Percentiles rank a stretch among this genome's conserved stretches.
Conservation (phyloP, 2,113 vertebrate species). For the Cyprinodon brontotheroides region DNA sequence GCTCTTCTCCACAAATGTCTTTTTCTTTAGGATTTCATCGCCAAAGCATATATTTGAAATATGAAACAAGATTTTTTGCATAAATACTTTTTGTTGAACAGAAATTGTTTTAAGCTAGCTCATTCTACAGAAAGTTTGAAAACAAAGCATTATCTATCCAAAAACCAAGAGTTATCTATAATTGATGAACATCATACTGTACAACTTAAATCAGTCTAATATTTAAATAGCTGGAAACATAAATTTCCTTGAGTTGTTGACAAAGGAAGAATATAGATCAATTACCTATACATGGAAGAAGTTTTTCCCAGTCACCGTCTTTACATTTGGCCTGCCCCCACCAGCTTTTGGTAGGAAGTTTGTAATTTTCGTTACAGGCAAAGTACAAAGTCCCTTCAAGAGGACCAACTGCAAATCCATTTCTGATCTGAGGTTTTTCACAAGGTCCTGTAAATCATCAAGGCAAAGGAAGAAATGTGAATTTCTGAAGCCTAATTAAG, state of each 20-base stretch:
- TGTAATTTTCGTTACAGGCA: slow-evolving; percentile 46
- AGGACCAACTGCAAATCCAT: slow-evolving; percentile 30
- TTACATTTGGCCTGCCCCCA: slow-evolving; percentile 52
- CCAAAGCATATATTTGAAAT: background rate
- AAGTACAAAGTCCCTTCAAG: slow-evolving; percentile 9
- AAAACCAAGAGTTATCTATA: background rate
- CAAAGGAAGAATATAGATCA: background rate
- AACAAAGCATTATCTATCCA: background rate
- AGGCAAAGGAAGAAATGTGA: fast-evolving
- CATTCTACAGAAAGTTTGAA: background rate
- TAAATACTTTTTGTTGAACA: background rate
- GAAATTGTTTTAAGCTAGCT: background rate
- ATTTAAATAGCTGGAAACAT: background rate
- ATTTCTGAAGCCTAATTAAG: too few species aligned
- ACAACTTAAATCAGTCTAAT: background rate
- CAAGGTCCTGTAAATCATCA: slow-evolving; percentile 5
- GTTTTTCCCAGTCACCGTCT: fast-evolving
- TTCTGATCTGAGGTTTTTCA: fast-evolving
- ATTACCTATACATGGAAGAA: slow-evolving; percentile 61
- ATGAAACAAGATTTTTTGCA: background rate
- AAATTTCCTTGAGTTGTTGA: fast-evolving
- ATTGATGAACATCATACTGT: background rate
- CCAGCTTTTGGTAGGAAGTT: slow-evolving; percentile 41
- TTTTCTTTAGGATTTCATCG: slow-evolving; percentile 19
- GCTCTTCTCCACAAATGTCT: slow-evolving; percentile 20